Conservation (phyloP, 2,888 invertebrate species). For the Drosophila colorata region DNA sequence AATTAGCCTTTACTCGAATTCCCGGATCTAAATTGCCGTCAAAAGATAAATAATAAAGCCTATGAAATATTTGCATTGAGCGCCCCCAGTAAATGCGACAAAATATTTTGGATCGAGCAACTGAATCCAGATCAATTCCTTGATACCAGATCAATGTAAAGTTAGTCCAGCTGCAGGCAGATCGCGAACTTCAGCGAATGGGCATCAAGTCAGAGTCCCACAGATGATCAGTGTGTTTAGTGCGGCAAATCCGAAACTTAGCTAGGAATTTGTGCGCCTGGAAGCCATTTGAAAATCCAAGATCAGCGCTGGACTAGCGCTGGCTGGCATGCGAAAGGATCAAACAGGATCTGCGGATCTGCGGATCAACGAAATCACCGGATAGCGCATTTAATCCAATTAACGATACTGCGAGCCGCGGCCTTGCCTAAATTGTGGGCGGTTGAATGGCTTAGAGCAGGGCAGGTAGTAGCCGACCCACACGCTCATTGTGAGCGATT, state of each 20-base stretch:
- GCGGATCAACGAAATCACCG: conserved; percentile 50
- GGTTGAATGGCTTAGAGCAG: conserved; percentile 66
- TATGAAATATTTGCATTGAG: conserved; percentile 49
- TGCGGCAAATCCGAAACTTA: conserved; percentile 70
- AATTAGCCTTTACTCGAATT: neutral
- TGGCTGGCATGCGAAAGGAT: conserved; percentile 27
- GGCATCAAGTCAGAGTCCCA: conserved; percentile 6
- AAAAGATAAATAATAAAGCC: conserved; percentile 16
- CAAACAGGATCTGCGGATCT: conserved; percentile 33
- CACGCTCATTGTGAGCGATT: conserved; percentile 46
- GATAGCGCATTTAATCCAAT: conserved; percentile 77
- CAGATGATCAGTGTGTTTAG: conserved; percentile 49
- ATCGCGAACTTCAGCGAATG: conserved; percentile 12
- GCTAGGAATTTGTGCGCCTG: conserved; percentile 66
- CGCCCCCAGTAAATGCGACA: conserved; percentile 56
- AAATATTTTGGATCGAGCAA: conserved; percentile 71
- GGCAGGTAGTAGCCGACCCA: conserved; percentile 19
- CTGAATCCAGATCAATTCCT: conserved; percentile 43
- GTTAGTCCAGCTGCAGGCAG: conserved; percentile 59
- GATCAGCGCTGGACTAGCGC: conserved; percentile 67
- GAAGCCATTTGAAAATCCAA: conserved; percentile 65
- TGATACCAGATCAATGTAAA: conserved; percentile 58
- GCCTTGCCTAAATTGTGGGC: conserved; percentile 71
- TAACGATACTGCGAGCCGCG: conserved; percentile 55
- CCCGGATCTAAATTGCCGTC: neutral